phyloP scores from a whole-genome alignment of 2,797 vertebrate genomes.

The Xyrichtys novacula region DNA sequence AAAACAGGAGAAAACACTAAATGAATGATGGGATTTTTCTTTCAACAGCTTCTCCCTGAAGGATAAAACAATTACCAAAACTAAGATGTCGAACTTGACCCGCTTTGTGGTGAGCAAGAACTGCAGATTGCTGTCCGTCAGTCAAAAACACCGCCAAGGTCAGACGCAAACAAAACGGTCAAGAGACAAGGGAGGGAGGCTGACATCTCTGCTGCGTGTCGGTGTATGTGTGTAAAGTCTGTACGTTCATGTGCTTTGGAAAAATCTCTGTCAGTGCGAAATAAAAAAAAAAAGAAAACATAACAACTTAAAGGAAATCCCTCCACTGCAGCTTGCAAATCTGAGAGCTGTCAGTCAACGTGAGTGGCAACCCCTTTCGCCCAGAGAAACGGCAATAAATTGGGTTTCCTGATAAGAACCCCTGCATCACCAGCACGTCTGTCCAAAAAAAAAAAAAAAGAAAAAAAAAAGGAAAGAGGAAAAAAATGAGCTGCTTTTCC shows the following conservation, averaged over 20 bases:
- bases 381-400: constrained; percentile 81
- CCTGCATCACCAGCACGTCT: constrained; percentile 64
- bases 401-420: constrained; percentile 84
- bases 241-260: constrained; percentile 28
- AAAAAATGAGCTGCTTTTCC: constrained; percentile 77
- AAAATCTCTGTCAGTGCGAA: constrained; percentile 56
- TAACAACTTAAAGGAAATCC: constrained; percentile 80
- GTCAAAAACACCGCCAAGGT: constrained; percentile 65
- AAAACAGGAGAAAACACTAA: constrained; percentile 18
- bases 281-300: constrained; percentile 50
- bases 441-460: constrained; percentile 55
- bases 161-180: constrained; percentile 45
- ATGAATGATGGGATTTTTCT: constrained; percentile 23
- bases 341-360: constrained; percentile 85
- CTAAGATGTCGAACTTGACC: constrained; percentile 56
- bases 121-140: constrained; percentile 45
- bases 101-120: constrained; percentile 17
- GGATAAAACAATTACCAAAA: constrained; percentile 60
- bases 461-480: constrained; percentile 27
- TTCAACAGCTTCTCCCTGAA: constrained; percentile 11
- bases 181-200: constrained; percentile 9
- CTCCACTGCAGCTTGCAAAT: constrained; percentile 69
- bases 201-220: constrained; percentile 27
- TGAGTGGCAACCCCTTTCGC: constrained; percentile 81
- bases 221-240: constrained; percentile 38